phyloP scores from a whole-genome alignment of 1,140 invertebrate species.

The Brachionus paranguensis region DNA sequence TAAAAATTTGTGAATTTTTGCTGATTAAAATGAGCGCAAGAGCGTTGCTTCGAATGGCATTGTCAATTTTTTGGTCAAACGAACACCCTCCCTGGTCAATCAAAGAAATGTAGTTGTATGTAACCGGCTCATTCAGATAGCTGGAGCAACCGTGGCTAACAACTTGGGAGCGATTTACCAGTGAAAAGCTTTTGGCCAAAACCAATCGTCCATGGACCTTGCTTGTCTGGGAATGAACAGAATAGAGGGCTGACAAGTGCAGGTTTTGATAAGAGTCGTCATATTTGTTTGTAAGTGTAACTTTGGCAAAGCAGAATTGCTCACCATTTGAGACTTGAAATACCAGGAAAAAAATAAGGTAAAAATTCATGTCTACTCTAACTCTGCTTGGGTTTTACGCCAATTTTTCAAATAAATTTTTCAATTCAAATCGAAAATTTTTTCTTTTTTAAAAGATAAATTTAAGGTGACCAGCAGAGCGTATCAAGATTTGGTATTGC shows the following conservation, averaged over 20 bases:
- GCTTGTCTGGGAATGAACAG: not conserved
- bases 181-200: not conserved
- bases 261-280: not conserved
- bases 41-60: not conserved
- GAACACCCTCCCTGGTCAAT: not conserved
- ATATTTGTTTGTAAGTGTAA: not conserved
- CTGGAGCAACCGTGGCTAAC: not conserved
- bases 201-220: not conserved
- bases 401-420: not conserved
- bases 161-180: not conserved
- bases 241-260: not conserved
- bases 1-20: slow-evolving; percentile 24
- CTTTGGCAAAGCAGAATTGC: not conserved
- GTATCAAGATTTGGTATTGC: not conserved
- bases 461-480: not conserved
- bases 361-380: not conserved
- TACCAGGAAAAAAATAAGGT: not conserved
- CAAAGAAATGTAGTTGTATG: not conserved
- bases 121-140: not conserved
- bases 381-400: not conserved
- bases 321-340: not conserved
- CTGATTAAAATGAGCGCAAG: not conserved
- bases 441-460: not conserved
- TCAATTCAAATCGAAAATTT: not conserved
- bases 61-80: slow-evolving; percentile 1